phyloP scores from a whole-genome alignment of 2,888 invertebrate species.

The Itoplectis maculator region DNA sequence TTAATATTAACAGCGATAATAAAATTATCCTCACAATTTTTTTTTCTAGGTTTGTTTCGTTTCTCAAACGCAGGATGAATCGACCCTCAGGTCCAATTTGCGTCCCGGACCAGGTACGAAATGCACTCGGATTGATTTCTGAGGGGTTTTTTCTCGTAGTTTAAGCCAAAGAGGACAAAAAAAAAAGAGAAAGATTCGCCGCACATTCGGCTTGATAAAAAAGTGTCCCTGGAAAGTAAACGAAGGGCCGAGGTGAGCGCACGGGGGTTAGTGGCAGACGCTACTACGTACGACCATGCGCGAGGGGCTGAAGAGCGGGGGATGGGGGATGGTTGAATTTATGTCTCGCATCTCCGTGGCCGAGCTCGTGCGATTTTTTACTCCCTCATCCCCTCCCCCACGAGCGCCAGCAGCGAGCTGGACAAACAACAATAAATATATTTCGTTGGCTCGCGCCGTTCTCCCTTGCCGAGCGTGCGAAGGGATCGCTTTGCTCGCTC shows the following conservation, averaged over 20 bases:
- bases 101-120: conserved; percentile 42
- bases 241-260: conserved; percentile 59
- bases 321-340: conserved; percentile 75
- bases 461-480: conserved; percentile 57
- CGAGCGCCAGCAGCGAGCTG: conserved; percentile 74
- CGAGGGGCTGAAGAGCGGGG: too few species aligned
- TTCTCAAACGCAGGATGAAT: conserved; percentile 44
- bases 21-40: not conserved
- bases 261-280: conserved; percentile 47
- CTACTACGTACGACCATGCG: conserved; percentile 5
- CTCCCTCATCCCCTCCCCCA: conserved; percentile 62
- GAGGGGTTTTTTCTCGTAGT: conserved; percentile 37
- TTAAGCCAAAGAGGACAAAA: too few species aligned
- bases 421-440: conserved; percentile 85
- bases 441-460: conserved; percentile 79
- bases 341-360: conserved; percentile 77
- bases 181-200: conserved; percentile 19
- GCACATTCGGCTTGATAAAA: conserved; percentile 63
- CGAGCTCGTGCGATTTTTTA: conserved; percentile 79
- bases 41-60: conserved; percentile 42
- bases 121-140: conserved; percentile 62
- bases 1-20: too few species aligned
- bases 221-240: conserved; percentile 61
- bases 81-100: conserved; percentile 59
- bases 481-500: conserved; percentile 64